phyloP scores from a whole-genome alignment of 2,888 invertebrate species.

The Pachycephus smyrnensis region DNA sequence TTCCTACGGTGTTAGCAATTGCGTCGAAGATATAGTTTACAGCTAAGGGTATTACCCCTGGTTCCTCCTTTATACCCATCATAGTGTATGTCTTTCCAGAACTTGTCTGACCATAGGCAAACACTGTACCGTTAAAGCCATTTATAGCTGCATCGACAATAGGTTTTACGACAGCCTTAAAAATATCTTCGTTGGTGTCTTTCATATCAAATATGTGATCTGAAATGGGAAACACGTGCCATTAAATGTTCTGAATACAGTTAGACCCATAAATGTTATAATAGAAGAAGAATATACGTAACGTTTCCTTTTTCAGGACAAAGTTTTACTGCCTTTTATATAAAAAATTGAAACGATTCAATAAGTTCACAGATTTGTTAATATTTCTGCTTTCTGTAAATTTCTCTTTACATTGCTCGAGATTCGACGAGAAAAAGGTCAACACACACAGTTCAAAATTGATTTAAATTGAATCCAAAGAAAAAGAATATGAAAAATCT shows the following conservation, averaged over 20 bases:
- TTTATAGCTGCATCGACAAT: constrained; percentile 78
- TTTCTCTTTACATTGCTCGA: not conserved
- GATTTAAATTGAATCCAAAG: not conserved
- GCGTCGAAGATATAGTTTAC: constrained; percentile 78
- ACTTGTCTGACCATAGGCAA: constrained; percentile 93
- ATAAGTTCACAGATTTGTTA: not conserved
- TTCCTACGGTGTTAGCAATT: constrained; percentile 73
- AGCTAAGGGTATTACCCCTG: constrained; percentile 82
- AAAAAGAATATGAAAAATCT: not conserved
- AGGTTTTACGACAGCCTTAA: constrained; percentile 76
- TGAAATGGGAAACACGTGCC: constrained; percentile 62
- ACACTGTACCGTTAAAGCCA: constrained; percentile 88
- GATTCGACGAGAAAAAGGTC: not conserved
- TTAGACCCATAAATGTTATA: not conserved
- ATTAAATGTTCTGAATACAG: not conserved
- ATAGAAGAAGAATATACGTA: not conserved
- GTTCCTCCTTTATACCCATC: constrained; percentile 77
- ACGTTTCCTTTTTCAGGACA: not conserved
- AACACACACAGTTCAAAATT: not conserved
- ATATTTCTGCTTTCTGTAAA: not conserved
- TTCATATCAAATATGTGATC: constrained; percentile 79
- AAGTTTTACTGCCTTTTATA: not conserved
- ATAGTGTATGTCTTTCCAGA: constrained; percentile 91
- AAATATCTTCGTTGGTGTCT: constrained; percentile 74
- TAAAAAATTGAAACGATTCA: not conserved